These are phyloP conservation scores for Falco novaeseelandiae DNA, from an alignment of 2,797 vertebrate genomes.

Conservation along the genomic window DNA sequence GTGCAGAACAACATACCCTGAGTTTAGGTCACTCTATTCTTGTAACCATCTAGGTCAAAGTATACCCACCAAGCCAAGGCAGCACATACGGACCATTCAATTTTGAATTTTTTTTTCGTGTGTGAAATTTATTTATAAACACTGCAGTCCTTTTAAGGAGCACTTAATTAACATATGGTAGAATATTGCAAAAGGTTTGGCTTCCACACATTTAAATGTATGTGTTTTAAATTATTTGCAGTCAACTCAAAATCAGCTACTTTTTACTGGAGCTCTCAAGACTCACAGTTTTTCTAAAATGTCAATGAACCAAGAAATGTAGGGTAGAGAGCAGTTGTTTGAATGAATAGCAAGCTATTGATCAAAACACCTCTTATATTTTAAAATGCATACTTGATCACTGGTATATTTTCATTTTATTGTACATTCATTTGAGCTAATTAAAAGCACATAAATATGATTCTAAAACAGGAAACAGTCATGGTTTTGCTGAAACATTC, in stretches of 20 bases:
- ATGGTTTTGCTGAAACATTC: neutral
- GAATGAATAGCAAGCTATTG: neutral
- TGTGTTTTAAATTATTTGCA: neutral
- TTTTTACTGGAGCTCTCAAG: neutral
- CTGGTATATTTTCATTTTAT: neutral
- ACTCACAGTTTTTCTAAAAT: neutral
- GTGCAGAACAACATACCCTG: neutral
- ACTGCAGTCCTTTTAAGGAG: neutral
- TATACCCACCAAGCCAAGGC: neutral
- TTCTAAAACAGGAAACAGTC: neutral
- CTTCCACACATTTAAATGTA: neutral
- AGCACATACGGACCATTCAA: neutral
- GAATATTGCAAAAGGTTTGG: neutral
- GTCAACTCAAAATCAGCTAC: neutral
- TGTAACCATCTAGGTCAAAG: neutral
- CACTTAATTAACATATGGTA: neutral
- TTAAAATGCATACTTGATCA: neutral
- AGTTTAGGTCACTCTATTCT: neutral
- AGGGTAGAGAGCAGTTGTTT: neutral
- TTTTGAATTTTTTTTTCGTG: neutral
- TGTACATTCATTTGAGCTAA: neutral
- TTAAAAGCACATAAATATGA: neutral
- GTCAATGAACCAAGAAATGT: neutral
- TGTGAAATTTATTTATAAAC: neutral
- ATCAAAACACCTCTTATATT: neutral